Conservation (phyloP, 2,113 vertebrate genomes). For the Brienomyrus longianalis region DNA sequence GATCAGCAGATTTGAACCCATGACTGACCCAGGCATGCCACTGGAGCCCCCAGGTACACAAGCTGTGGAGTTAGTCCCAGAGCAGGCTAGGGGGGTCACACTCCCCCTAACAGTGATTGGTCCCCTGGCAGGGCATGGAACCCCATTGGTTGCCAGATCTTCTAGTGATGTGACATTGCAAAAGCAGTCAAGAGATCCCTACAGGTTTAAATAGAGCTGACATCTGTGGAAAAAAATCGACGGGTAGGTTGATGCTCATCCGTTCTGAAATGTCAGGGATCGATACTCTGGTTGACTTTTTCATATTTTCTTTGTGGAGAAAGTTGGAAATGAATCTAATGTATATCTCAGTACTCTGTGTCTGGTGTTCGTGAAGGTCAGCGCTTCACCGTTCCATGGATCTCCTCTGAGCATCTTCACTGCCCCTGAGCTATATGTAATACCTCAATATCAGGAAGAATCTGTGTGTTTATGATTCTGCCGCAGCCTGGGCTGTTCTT, state of each 20-base stretch:
- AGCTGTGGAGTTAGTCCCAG: not conserved
- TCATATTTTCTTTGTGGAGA: not conserved
- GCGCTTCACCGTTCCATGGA: no score
- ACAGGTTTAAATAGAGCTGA: not conserved
- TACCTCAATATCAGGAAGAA: not conserved
- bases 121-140: not conserved
- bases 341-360: not conserved
- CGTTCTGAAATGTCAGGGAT: not conserved
- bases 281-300: not conserved
- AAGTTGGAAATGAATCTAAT: not conserved
- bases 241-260: not conserved
- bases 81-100: not conserved
- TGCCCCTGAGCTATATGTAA: not conserved
- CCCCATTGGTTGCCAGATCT: not conserved
- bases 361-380: not conserved
- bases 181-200: not conserved
- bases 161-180: not conserved
- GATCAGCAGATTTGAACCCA: not conserved
- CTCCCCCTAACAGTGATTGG: not conserved
- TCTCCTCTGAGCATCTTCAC: not conserved
- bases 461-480: not conserved
- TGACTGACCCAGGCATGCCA: not conserved
- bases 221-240: not conserved
- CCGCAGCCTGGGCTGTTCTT: not conserved
- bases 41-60: not conserved